Conservation (phyloP, 2,113 vertebrate species). For the Gavialis gangeticus region DNA sequence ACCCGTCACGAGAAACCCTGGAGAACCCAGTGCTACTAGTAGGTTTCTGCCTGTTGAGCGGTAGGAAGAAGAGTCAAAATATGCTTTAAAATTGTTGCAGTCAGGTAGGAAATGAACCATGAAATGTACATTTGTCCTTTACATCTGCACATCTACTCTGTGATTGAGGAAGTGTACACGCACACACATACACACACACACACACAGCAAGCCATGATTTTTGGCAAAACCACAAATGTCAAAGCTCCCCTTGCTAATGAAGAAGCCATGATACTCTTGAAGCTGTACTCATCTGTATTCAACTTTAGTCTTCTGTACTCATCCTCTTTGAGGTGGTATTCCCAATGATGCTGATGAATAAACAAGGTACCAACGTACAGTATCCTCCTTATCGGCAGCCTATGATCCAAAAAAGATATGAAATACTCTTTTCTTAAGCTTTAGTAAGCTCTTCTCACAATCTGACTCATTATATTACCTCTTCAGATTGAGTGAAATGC, state of each 20-base stretch:
- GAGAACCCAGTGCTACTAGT: background rate
- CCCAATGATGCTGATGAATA: background rate
- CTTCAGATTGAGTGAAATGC: background rate
- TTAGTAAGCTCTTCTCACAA: conserved; percentile 11
- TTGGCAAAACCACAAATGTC: background rate
- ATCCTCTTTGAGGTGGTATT: background rate
- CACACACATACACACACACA: background rate
- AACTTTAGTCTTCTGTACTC: too few relatives aligned
- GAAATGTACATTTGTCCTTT: background rate
- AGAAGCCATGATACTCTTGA: background rate
- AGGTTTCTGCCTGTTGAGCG: background rate
- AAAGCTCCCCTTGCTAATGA: background rate
- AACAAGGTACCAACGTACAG: background rate
- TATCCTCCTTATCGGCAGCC: background rate
- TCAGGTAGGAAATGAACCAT: background rate
- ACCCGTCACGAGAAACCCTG: too few relatives aligned
- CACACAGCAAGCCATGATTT: background rate
- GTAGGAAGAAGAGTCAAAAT: background rate
- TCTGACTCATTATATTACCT: background rate
- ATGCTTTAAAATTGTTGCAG: background rate
- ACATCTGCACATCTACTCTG: background rate
- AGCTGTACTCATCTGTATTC: background rate
- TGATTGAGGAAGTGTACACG: background rate
- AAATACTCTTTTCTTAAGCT: background rate
- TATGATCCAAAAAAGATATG: background rate